A percentile compares a stretch with the other conserved stretches of the same genome.
These are phyloP conservation scores for Onchidella celtica DNA, from an alignment of 2,888 invertebrate species.

Conservation along the genomic window DNA sequence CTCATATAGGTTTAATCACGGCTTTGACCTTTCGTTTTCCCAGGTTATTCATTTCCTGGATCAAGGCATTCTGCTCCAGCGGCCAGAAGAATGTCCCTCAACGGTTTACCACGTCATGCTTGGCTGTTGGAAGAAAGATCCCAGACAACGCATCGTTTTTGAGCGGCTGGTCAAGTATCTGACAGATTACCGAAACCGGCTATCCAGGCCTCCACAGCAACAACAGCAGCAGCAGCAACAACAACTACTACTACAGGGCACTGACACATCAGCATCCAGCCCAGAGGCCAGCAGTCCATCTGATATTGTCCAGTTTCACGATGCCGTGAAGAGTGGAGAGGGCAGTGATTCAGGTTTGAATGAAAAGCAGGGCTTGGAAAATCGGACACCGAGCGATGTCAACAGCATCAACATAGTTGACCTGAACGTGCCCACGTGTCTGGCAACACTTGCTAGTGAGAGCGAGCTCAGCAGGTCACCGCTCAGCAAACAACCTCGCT, in stretches of 20 bases:
- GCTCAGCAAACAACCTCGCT: too few relatives aligned
- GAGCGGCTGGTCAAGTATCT: conserved; percentile 72
- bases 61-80: conserved; percentile 89
- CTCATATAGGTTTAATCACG: too few relatives aligned
- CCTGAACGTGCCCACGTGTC: neutral
- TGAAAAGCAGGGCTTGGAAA: neutral
- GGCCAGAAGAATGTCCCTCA: conserved; percentile 84
- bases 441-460: neutral
- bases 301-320: too few relatives aligned
- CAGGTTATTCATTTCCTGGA: conserved; percentile 84
- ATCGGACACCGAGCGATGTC: neutral
- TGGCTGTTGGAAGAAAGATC: conserved; percentile 84
- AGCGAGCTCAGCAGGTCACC: neutral
- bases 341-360: neutral
- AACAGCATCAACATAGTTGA: neutral
- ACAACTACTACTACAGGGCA: neutral
- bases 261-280: neutral
- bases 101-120: conserved; percentile 79
- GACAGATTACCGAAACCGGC: conserved; percentile 69
- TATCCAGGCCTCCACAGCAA: conserved; percentile 37
- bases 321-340: neutral
- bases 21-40: too few relatives aligned
- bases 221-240: conserved; percentile 16
- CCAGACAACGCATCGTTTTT: conserved; percentile 88
- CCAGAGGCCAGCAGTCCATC: too few relatives aligned